phyloP scores from a whole-genome alignment of 2,888 invertebrate genomes.

The Oxycera nigricornis region DNA sequence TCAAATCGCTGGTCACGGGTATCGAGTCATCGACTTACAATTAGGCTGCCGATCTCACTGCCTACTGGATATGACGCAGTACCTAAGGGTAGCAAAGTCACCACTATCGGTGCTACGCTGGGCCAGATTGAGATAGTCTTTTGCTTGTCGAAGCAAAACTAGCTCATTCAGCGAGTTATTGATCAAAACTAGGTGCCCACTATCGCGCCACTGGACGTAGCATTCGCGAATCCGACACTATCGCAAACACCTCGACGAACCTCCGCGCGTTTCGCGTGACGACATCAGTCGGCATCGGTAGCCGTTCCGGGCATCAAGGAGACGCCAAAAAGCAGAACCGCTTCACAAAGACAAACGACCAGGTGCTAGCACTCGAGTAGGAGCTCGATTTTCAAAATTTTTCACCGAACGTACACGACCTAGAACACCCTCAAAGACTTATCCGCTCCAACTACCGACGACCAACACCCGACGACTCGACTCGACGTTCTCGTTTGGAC shows the following conservation, averaged over 20 bases:
- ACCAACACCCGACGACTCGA: slow-evolving; percentile 62
- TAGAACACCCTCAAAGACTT: slow-evolving; percentile 23
- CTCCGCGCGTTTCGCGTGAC: slow-evolving; percentile 14
- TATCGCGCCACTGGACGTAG: not conserved
- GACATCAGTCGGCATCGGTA: not conserved
- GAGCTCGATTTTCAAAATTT: not conserved
- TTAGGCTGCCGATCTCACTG: too few species aligned
- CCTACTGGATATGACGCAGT: not conserved
- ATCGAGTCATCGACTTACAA: too few species aligned
- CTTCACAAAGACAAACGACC: too few species aligned
- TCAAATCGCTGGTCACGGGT: too few species aligned
- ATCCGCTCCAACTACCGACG: slow-evolving; percentile 28
- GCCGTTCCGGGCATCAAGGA: not conserved
- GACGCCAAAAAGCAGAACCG: too few species aligned
- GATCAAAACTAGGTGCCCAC: not conserved
- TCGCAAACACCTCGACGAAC: slow-evolving; percentile 2
- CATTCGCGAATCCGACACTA: not conserved
- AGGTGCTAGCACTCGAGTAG: not conserved
- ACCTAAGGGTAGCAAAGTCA: not conserved
- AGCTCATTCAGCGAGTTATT: too few species aligned
- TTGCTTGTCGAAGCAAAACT: too few species aligned
- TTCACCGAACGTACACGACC: slow-evolving; percentile 11
- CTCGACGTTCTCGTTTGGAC: slow-evolving; percentile 63
- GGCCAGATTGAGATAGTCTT: not conserved
- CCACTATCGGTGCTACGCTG: not conserved